These are phyloP conservation scores for Acridotheres tristis DNA, from an alignment of 2,797 vertebrate species.

Conservation along the genomic window DNA sequence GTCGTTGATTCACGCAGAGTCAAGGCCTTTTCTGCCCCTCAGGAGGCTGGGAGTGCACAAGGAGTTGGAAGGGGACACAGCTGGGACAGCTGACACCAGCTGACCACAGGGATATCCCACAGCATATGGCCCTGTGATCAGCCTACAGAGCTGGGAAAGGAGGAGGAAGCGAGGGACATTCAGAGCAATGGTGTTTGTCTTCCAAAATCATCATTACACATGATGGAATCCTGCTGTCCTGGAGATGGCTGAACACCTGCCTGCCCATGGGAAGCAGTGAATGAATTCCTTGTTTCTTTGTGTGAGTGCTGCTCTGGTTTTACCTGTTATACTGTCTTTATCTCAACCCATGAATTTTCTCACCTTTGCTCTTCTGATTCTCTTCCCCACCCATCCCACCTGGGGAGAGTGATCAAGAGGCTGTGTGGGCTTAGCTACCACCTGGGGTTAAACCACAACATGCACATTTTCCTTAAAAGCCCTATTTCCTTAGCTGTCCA, in stretches of 20 bases:
- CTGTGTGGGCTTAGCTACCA: background rate
- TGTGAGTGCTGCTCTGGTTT: background rate
- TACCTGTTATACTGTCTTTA: background rate
- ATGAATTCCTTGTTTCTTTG: background rate
- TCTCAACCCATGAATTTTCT: background rate
- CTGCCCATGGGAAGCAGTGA: background rate
- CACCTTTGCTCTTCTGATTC: background rate
- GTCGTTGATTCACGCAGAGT: background rate
- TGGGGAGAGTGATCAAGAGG: background rate
- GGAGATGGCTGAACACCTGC: background rate
- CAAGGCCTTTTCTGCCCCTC: background rate
- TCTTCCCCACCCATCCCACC: background rate
- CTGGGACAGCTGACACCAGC: background rate
- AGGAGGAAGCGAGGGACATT: background rate
- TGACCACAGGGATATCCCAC: background rate
- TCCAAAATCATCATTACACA: background rate
- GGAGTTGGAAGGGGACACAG: background rate
- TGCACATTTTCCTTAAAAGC: background rate
- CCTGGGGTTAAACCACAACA: background rate
- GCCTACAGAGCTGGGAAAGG: background rate
- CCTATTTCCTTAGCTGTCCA: background rate
- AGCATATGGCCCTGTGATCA: too few species aligned
- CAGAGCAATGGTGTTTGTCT: background rate
- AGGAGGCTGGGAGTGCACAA: background rate
- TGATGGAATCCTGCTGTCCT: background rate